Base-by-base conservation (phyloP, 2,797 vertebrate species). In the Acomys russatus region DNA sequence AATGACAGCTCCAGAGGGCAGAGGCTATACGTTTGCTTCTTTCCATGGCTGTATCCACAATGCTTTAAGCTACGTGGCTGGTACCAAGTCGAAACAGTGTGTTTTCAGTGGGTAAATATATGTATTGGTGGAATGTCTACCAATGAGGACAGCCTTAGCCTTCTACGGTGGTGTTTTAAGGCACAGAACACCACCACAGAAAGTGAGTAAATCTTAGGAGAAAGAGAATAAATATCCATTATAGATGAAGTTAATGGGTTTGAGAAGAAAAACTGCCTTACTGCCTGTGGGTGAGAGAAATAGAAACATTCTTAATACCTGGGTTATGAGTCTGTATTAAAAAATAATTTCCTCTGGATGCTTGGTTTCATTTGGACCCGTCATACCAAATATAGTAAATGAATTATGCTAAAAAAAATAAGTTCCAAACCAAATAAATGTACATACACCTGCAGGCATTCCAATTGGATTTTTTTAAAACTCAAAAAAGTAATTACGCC, bases 401-500 rank as follows among this genome's bases (percentile, higher is more conserved):
- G 95, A 95, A 97, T 97, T 98, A 96, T 90, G 91, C 79, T 97
- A 91, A 96, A 97, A 44, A 97, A 97, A 97, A 92, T 88, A 94
- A 92, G 91, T 95, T 96, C 74, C 92, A 95, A 97, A 71, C 94
- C 92, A 97, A 97, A 96, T 97, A 97, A 97, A 96, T 89, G 88
- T 93, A 97, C 88, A 95, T 93, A 92, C 85, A 98, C 91, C 95
- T 97, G 80, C 74, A 93, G 97, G 96, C 96, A 97, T 96, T 97
- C 87, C 95, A 95, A 97, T 61, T 97, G 94, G 92, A 97, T 49
- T 76, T 84, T 61, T 96, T 94, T 97, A 94, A 35, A 71, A 97
- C 92, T 97, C 85, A 88, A 97, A 94, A 97, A 97, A 95, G 95
- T 97, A 98, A 98, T 98, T 97, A 97, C 51, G 94, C 87, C 88